A percentile compares a stretch with the other conserved stretches of the same genome.
Evolutionary conservation across 2,113 vertebrate genomes (phyloP).

Genomic region (cat (Felis catus)): DNA sequence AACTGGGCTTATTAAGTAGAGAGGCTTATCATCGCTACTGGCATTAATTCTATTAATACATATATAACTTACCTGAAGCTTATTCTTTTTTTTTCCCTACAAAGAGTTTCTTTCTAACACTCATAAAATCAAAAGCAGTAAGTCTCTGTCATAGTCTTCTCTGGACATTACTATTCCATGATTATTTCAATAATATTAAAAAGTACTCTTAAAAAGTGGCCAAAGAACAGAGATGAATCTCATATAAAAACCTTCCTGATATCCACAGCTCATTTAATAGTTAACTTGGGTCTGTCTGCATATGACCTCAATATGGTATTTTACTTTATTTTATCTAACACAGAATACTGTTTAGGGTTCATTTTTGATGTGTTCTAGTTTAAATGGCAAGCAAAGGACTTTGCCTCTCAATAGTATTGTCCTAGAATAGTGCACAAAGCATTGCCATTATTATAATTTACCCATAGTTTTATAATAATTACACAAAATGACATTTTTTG

Average conservation of each 20-base stretch:
- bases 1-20: neutral
- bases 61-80: neutral
- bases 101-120: neutral
- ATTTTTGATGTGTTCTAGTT: neutral
- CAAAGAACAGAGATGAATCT: neutral
- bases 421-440: neutral
- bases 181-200: neutral
- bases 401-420: neutral
- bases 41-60: neutral
- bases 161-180: neutral
- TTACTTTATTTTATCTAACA: neutral
- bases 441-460: neutral
- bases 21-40: neutral
- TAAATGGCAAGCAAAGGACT: neutral
- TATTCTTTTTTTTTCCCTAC: neutral
- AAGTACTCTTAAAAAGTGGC: neutral
- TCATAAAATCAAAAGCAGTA: neutral
- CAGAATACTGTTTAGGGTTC: neutral
- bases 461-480: neutral
- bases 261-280: neutral
- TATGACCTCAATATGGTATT: neutral
- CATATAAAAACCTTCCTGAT: neutral
- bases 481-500: constrained; percentile 3
- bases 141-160: neutral
- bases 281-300: neutral